phyloP scores from a whole-genome alignment of 2,113 vertebrate species.

The Fulica atra region DNA sequence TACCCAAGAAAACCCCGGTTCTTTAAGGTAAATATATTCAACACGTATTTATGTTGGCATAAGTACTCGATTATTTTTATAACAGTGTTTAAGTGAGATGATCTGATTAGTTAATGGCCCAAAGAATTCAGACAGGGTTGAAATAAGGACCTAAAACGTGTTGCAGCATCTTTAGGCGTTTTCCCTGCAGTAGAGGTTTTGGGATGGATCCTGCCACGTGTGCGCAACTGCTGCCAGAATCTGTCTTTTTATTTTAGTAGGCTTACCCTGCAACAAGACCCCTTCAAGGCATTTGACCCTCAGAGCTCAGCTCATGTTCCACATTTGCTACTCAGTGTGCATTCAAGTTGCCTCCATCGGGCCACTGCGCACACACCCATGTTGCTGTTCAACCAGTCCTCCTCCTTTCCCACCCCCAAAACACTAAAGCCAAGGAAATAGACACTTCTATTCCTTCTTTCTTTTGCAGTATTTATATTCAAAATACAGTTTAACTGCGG shows the following conservation, averaged over 20 bases:
- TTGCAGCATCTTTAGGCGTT: not conserved
- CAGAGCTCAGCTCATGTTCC: not conserved
- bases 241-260: not conserved
- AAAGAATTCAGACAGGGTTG: slow-evolving; percentile 1
- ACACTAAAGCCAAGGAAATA: not conserved
- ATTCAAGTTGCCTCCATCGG: not conserved
- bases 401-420: not conserved
- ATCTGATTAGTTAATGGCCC: not conserved
- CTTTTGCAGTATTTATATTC: slow-evolving; percentile 20
- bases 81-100: slow-evolving; percentile 21
- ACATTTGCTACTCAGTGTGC: not conserved
- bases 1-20: not conserved
- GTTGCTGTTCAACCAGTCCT: not conserved
- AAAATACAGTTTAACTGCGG: slow-evolving; percentile 48
- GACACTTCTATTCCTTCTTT: not conserved
- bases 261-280: not conserved
- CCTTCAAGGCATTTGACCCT: not conserved
- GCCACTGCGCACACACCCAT: not conserved
- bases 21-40: slow-evolving; percentile 22
- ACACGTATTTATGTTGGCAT: not conserved
- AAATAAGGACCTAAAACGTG: not conserved
- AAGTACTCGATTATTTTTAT: slow-evolving; percentile 28
- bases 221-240: not conserved
- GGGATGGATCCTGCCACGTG: not conserved
- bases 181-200: not conserved